Base-by-base conservation (phyloP, 2,888 invertebrate genomes). In the Dorcus hopei region DNA sequence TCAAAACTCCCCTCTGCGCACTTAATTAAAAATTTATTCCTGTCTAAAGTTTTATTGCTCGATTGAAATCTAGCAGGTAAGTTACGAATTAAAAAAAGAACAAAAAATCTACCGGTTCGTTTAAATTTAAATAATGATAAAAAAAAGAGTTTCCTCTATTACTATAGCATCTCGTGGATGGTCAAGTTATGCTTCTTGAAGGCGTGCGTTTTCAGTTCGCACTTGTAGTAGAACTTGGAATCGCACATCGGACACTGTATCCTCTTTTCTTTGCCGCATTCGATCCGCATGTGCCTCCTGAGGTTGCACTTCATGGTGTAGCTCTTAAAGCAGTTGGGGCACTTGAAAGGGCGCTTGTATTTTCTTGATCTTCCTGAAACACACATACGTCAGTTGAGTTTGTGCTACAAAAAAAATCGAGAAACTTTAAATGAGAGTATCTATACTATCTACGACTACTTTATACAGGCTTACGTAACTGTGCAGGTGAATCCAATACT, bases 191-290 rank as follows among this genome's bases (percentile, higher is more conserved):
- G 58, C 45, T 58, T 58, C 43, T 58, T 58, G 45, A 58, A 49
- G 9, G 54, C 33, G 38, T 58, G 58, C 23, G 54, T 54, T 45
- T 58, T 58, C 38, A 58, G 45, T 50, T 58, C 58, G 14, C 54
- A 58, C 38, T 49, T 58, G 39, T 58, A 58, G 51, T 50, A 58
- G 49, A 58, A 58, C 42, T 54, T 54, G 38, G 43, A 54, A 11
- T 54, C 38, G 41, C 66, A 66, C 3, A 61, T 33, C 7, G 53
- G 57, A 48, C 69, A 69, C 42, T 45, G 38, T 47, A 64, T 66
- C 26, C 60, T 56, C 11, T 66, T 66, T 42, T 65, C 62, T 58
- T 66, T 67, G 14, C 71, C 71, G 56, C 71, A 71, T 61, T 69
- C 70, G 45, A 64, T 62, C 38, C 58, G 64, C 38, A 67, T 45